Conservation (phyloP, 1,140 invertebrate genomes). For the Heliconius himera region DNA sequence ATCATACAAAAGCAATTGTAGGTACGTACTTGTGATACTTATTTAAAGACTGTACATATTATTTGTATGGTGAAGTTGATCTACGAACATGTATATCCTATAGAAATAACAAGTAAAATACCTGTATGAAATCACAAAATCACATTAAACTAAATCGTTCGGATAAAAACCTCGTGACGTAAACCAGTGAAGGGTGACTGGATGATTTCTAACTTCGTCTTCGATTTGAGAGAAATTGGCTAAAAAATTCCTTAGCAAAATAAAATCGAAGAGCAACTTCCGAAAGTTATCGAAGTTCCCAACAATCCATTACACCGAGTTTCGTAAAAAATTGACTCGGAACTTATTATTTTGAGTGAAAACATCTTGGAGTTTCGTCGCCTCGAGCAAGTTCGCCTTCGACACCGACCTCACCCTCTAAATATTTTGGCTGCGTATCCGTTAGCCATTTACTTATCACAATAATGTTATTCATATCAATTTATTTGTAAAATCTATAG, state of each 20-base stretch:
- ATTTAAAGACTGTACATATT: conserved; percentile 67
- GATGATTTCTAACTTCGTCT: conserved; percentile 73
- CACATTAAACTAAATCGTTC: conserved; percentile 33
- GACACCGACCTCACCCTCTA: conserved; percentile 27
- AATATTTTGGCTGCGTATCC: conserved; percentile 10
- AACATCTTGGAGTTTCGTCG: conserved; percentile 75
- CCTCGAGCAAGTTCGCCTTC: conserved; percentile 57
- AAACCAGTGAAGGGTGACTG: conserved; percentile 65
- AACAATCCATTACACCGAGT: conserved; percentile 81
- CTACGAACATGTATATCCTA: conserved; percentile 17
- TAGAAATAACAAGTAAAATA: background rate
- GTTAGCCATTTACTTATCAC: conserved; percentile 23
- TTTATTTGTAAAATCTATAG: background rate
- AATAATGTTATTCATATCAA: conserved; percentile 13
- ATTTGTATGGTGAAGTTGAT: no score
- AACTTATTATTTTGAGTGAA: conserved; percentile 81
- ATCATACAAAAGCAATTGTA: no score
- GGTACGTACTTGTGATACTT: conserved; percentile 61
- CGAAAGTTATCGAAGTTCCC: conserved; percentile 80
- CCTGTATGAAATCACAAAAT: conserved; percentile 17
- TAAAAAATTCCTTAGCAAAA: conserved; percentile 79
- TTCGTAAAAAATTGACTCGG: conserved; percentile 78
- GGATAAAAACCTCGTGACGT: conserved; percentile 36
- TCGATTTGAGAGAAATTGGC: conserved; percentile 72
- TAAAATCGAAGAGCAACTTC: conserved; percentile 79